phyloP scores from a whole-genome alignment of 2,113 vertebrate genomes.

The Dasyurus viverrinus region DNA sequence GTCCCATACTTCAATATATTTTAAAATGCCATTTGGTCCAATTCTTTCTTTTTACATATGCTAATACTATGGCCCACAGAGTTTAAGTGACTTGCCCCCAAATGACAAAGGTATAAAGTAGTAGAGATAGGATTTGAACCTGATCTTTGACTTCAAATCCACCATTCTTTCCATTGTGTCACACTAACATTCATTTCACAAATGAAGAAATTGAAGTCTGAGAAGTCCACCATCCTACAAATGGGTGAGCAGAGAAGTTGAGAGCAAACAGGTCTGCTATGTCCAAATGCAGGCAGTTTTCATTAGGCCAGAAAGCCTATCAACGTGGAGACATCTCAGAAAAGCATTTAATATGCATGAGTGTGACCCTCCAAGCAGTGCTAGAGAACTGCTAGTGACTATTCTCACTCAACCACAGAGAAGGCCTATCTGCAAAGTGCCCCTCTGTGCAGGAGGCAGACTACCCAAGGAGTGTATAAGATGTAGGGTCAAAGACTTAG shows the following conservation, averaged over 20 bases:
- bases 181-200: neutral
- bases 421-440: neutral
- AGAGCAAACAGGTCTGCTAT: neutral
- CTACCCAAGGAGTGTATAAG: too few species aligned
- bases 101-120: neutral
- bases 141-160: neutral
- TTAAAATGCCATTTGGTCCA: neutral
- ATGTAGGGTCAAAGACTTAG: neutral
- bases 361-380: neutral
- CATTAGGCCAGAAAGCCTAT: neutral
- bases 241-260: neutral
- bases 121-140: neutral
- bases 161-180: neutral
- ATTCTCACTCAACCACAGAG: neutral
- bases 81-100: neutral
- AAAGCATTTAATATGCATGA: neutral
- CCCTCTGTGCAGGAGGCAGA: neutral
- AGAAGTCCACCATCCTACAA: neutral
- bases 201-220: neutral
- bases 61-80: neutral
- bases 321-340: neutral
- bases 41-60: neutral
- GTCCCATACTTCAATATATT: neutral
- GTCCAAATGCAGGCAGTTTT: neutral
- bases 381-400: neutral